Percentiles rank a stretch among this genome's conserved stretches.
These are phyloP conservation scores for Eretmochelys imbricata DNA, from an alignment of 2,113 vertebrate genomes.

Conservation along the genomic window DNA sequence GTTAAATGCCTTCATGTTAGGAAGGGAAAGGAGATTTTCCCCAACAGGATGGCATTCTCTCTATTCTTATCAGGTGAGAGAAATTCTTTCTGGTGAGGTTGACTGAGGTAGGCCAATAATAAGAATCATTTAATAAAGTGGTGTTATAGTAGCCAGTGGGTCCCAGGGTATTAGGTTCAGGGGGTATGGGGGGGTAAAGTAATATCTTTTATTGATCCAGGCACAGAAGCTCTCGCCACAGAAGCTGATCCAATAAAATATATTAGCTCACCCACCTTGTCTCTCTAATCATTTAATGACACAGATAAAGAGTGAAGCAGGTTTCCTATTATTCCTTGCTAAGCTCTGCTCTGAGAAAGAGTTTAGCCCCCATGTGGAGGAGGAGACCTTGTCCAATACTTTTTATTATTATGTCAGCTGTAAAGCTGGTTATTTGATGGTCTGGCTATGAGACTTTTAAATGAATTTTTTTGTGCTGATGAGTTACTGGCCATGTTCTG, in stretches of 20 bases:
- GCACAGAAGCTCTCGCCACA: background rate
- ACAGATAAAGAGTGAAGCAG: background rate
- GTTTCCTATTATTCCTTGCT: background rate
- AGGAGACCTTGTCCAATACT: background rate
- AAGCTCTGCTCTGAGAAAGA: background rate
- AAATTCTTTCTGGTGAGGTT: background rate
- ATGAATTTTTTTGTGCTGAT: background rate
- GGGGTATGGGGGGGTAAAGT: background rate
- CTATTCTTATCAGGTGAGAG: background rate
- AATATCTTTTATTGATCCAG: background rate
- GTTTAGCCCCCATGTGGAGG: background rate
- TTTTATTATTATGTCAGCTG: background rate
- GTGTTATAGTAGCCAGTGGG: background rate
- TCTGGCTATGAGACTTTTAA: background rate
- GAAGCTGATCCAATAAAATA: background rate
- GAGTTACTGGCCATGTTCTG: background rate
- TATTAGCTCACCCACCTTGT: background rate
- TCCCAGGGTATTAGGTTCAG: background rate
- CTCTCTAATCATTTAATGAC: background rate
- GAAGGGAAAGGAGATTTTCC: background rate
- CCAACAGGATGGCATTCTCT: background rate
- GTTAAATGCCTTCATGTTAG: background rate
- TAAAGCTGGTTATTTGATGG: background rate
- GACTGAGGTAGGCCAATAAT: background rate
- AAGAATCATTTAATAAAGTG: background rate